phyloP scores from a whole-genome alignment of 2,113 vertebrate species.

The Phalacrocorax pelagicus region DNA sequence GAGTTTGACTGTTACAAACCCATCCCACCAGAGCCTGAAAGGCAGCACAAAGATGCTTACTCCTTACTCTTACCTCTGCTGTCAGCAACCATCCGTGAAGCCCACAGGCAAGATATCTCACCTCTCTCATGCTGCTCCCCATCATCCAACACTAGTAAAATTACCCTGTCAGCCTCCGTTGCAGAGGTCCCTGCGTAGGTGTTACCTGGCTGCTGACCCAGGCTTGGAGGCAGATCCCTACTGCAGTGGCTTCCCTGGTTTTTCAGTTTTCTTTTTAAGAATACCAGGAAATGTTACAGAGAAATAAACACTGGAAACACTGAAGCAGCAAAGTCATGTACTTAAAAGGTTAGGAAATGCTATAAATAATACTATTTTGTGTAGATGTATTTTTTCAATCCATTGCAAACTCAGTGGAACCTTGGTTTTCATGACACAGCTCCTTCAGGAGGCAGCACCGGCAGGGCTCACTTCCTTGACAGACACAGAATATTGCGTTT shows the following conservation, averaged over 20 bases:
- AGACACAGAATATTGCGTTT: neutral
- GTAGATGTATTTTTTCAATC: neutral
- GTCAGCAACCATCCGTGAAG: neutral
- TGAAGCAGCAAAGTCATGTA: neutral
- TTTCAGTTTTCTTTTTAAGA: neutral
- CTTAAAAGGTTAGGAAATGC: neutral
- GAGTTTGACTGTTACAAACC: neutral
- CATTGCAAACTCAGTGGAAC: neutral
- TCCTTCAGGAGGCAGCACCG: neutral
- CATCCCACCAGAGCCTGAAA: neutral
- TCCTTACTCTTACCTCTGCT: neutral
- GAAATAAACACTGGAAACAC: neutral
- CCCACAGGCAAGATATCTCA: neutral
- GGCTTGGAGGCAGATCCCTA: neutral
- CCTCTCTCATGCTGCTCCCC: neutral
- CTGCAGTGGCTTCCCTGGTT: neutral
- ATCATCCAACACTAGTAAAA: constrained; percentile 26
- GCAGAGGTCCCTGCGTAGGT: neutral
- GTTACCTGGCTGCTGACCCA: neutral
- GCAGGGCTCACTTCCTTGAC: neutral
- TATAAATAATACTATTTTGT: neutral
- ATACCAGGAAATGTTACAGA: neutral
- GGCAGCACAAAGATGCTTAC: neutral
- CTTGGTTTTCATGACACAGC: neutral
- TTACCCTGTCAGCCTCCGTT: neutral